Evolutionary conservation across 2,888 invertebrate genomes (phyloP).

Genomic region (Mythimna pallens): DNA sequence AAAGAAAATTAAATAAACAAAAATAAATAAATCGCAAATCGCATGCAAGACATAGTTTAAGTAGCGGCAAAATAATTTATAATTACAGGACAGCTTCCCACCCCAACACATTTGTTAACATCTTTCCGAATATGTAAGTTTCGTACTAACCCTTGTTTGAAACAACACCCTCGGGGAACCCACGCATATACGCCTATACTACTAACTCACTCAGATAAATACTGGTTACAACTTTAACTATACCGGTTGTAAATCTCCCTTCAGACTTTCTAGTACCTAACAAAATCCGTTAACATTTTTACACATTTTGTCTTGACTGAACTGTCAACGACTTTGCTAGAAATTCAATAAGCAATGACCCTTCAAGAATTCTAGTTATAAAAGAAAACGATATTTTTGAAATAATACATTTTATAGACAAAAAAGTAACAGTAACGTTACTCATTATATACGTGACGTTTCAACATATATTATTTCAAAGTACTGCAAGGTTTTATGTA

Average conservation of each 20-base stretch:
- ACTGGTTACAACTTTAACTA: slow-evolving; percentile 52
- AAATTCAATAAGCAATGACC: slow-evolving; percentile 43
- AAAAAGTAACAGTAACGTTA: slow-evolving; percentile 22
- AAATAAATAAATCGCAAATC: slow-evolving; percentile 5
- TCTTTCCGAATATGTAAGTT: slow-evolving; percentile 49
- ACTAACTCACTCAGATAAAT: slow-evolving; percentile 50
- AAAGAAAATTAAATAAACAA: neutral
- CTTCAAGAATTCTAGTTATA: slow-evolving; percentile 18
- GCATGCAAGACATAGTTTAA: slow-evolving; percentile 1
- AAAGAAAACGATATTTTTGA: slow-evolving; percentile 26
- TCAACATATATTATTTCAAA: slow-evolving; percentile 29
- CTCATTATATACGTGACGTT: neutral
- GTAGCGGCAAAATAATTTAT: slow-evolving; percentile 4
- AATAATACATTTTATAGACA: slow-evolving; percentile 19
- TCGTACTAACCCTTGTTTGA: slow-evolving; percentile 30
- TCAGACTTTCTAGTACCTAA: slow-evolving; percentile 26
- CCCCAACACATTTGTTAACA: slow-evolving; percentile 43
- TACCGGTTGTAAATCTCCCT: slow-evolving; percentile 21
- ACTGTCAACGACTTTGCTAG: slow-evolving; percentile 8
- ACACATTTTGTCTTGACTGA: slow-evolving; percentile 13
- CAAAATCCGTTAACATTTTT: slow-evolving; percentile 27
- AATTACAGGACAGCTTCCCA: slow-evolving; percentile 14
- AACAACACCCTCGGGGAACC: slow-evolving; percentile 36
- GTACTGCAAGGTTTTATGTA: neutral
- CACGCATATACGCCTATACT: slow-evolving; percentile 29